Evolutionary conservation across 64 coral and sea anemone species (phyloP).

Genomic region (Anthopleura sola): DNA sequence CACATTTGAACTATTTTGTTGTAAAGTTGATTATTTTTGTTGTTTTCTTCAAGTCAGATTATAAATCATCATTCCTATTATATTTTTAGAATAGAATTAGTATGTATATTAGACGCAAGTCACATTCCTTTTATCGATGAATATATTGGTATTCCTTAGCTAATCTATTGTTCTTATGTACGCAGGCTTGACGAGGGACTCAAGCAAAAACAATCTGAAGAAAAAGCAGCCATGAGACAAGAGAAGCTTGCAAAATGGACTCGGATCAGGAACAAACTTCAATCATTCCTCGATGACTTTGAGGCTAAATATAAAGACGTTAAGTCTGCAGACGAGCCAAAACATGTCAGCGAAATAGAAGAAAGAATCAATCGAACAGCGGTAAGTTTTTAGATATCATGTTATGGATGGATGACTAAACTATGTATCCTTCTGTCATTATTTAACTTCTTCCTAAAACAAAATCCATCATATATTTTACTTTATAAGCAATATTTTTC

Average conservation of each 20-base stretch:
- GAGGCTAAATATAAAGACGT: not conserved
- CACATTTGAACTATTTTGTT: not conserved
- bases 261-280: not conserved
- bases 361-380: conserved; percentile 2
- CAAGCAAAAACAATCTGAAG: not conserved
- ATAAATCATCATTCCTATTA: not conserved
- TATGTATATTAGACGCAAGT: not conserved
- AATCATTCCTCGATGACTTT: not conserved
- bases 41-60: not conserved
- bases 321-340: not conserved
- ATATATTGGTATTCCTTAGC: not conserved
- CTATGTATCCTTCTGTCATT: not conserved
- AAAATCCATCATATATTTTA: not conserved
- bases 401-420: not conserved
- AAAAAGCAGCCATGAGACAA: not conserved
- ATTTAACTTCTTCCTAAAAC: not conserved
- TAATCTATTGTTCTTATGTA: not conserved
- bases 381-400: not conserved
- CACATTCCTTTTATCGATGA: not conserved
- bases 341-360: not conserved
- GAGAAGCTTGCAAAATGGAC: not conserved
- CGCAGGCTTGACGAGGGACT: not conserved
- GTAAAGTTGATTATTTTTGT: not conserved
- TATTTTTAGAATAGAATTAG: not conserved
- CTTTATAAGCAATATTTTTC: not conserved